Percentiles rank a stretch among this genome's conserved stretches.
Conservation (phyloP, 2,797 vertebrate species). For the Melopsittacus undulatus region DNA sequence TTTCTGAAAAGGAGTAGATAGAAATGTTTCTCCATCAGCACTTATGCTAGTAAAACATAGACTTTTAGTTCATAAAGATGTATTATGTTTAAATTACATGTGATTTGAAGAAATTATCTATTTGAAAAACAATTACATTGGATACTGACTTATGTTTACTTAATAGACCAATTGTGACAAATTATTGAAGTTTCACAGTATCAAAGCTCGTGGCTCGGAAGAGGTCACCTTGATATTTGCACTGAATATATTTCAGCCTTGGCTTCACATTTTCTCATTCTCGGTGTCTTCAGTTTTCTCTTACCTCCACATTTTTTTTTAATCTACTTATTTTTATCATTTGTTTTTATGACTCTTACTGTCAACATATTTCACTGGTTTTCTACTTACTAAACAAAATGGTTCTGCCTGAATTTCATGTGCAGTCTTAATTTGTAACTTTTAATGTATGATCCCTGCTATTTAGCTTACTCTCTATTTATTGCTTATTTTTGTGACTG, state of each 20-base stretch:
- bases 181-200: background rate
- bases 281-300: constrained; percentile 27
- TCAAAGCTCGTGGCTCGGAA: background rate
- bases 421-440: constrained; percentile 51
- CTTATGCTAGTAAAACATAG: constrained; percentile 4
- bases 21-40: constrained; percentile 44
- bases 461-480: constrained; percentile 36
- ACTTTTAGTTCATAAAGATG: constrained; percentile 24
- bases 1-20: constrained; percentile 51
- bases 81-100: constrained; percentile 13
- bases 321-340: constrained; percentile 62
- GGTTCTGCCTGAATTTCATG: background rate
- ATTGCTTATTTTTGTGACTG: constrained; percentile 38
- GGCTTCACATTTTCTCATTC: constrained; percentile 20
- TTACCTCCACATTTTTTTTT: constrained; percentile 39
- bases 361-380: constrained; percentile 64
- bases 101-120: constrained; percentile 13
- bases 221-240: constrained; percentile 54
- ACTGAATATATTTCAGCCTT: constrained; percentile 13
- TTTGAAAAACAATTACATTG: background rate
- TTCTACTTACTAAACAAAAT: constrained; percentile 59
- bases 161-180: background rate
- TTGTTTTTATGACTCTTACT: constrained; percentile 58
- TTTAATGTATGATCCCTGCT: constrained; percentile 19
- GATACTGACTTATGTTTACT: background rate